Evolutionary conservation across 2,113 vertebrate species (phyloP).

Genomic region (Petromus typicus): DNA sequence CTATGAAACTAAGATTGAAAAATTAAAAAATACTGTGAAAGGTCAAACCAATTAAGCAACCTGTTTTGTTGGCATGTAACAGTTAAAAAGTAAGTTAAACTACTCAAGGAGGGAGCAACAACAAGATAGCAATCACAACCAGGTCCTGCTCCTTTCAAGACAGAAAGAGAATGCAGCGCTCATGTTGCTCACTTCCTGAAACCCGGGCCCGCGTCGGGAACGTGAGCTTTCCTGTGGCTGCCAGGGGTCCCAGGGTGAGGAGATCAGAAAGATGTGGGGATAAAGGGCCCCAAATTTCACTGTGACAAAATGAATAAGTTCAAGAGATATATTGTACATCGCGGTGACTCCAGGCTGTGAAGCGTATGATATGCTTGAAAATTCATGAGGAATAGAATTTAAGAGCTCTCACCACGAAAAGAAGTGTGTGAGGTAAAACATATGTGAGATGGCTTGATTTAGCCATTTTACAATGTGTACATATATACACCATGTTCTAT

Average conservation of each 20-base stretch:
- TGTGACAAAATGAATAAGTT: not conserved
- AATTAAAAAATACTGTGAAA: slow-evolving; percentile 99
- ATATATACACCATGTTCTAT: not conserved
- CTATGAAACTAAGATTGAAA: slow-evolving; percentile 99
- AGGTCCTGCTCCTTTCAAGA: slow-evolving; percentile 78
- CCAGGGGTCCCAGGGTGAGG: not conserved
- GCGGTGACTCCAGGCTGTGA: not conserved
- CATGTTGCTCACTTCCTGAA: not conserved
- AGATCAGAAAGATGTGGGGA: not conserved
- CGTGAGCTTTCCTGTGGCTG: not conserved
- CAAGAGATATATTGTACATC: not conserved
- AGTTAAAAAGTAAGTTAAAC: slow-evolving; percentile 97
- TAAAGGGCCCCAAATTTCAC: not conserved
- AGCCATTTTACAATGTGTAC: not conserved
- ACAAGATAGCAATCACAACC: slow-evolving; percentile 84
- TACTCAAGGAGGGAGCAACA: slow-evolving; percentile 88
- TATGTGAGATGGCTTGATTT: not conserved
- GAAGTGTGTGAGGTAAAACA: not conserved
- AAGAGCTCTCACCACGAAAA: not conserved
- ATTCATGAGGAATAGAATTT: not conserved
- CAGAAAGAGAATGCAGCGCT: slow-evolving; percentile 54
- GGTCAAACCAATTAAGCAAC: slow-evolving; percentile 99
- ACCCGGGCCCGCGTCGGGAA: not conserved
- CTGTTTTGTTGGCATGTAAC: slow-evolving; percentile 97
- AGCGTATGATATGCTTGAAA: not conserved